A percentile compares a stretch with the other conserved stretches of the same genome.
These are phyloP conservation scores for Drosophila tripunctata DNA, from an alignment of 2,888 invertebrate species.

Conservation along the genomic window DNA sequence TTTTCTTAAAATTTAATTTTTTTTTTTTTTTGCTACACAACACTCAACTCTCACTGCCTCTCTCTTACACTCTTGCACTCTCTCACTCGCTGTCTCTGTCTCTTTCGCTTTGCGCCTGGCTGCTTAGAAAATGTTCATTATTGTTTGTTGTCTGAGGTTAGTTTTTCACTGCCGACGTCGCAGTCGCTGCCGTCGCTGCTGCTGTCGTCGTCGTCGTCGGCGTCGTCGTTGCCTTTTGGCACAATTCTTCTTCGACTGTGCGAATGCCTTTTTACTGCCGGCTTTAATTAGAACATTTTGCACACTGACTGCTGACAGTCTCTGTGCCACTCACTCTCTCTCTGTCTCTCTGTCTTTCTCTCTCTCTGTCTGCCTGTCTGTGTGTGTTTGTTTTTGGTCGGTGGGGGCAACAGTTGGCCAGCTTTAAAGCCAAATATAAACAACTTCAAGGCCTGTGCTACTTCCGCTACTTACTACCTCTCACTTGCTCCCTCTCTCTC, in stretches of 20 bases:
- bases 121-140: conserved; percentile 76
- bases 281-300: conserved; percentile 76
- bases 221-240: conserved; percentile 59
- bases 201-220: conserved; percentile 14
- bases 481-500: neutral
- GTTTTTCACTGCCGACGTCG: conserved; percentile 71
- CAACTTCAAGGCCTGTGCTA: conserved; percentile 35
- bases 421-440: conserved; percentile 60
- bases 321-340: conserved; percentile 17
- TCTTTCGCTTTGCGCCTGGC: conserved; percentile 28
- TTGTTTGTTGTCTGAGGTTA: conserved; percentile 80
- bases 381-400: conserved; percentile 12
- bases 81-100: neutral
- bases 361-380: conserved; percentile 1
- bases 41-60: neutral
- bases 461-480: too few relatives aligned
- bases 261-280: conserved; percentile 71
- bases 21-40: conserved; percentile 69
- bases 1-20: conserved; percentile 78
- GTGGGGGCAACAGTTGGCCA: conserved; percentile 71
- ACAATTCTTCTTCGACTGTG: conserved; percentile 61
- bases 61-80: neutral
- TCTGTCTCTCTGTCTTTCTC: neutral
- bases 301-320: conserved; percentile 54
- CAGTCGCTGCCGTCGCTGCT: too few relatives aligned